These are phyloP conservation scores for Lophotriccus pileatus DNA, from an alignment of 2,797 vertebrate genomes.

Conservation along the genomic window DNA sequence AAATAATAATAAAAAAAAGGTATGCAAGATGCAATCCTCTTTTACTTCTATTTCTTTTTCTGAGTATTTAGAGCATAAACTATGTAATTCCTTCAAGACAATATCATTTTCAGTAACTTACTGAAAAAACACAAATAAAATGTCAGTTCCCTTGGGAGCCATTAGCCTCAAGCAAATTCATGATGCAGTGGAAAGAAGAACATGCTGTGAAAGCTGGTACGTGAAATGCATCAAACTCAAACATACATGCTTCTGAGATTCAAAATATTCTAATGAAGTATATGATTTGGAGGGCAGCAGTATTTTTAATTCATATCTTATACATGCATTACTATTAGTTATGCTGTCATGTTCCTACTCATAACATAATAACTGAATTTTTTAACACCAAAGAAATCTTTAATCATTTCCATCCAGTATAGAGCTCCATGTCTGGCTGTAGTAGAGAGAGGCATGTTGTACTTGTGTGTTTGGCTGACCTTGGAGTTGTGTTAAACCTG, in stretches of 20 bases:
- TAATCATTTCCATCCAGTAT: not conserved
- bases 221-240: not conserved
- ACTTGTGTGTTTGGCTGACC: not conserved
- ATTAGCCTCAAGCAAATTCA: not conserved
- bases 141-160: not conserved
- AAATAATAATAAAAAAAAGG: not conserved
- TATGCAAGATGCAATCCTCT: not conserved
- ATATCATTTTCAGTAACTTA: not conserved
- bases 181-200: not conserved
- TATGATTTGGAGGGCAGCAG: not conserved
- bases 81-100: not conserved
- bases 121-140: constrained; percentile 20
- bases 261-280: not conserved
- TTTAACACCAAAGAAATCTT: not conserved
- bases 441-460: not conserved
- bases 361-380: not conserved
- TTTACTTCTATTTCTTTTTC: not conserved
- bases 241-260: not conserved
- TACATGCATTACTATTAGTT: not conserved
- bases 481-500: not conserved
- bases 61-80: not conserved
- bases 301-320: not conserved
- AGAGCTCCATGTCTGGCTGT: not conserved
- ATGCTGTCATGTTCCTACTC: not conserved
- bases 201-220: not conserved